A percentile compares a stretch with the other conserved stretches of the same genome.
Evolutionary conservation across 1,140 invertebrate species (phyloP).

Genomic region (Pinna nobilis): DNA sequence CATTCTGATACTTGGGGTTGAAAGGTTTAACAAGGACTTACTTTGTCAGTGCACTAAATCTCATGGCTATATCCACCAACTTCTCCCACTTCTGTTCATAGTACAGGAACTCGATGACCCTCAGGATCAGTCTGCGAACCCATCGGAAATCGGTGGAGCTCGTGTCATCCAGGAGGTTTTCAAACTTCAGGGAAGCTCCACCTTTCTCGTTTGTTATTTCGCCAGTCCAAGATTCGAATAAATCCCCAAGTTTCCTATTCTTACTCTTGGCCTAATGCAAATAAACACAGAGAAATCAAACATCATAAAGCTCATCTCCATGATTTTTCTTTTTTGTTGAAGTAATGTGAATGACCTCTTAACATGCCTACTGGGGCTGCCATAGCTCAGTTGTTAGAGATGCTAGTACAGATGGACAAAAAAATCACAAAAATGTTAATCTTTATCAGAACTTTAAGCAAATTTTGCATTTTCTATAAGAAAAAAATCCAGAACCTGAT

Average conservation of each 20-base stretch:
- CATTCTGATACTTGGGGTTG: too few relatives aligned
- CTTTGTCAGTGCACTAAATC: slow-evolving; percentile 73
- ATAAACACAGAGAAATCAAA: neutral
- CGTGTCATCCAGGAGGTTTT: slow-evolving; percentile 68
- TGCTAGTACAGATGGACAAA: too few relatives aligned
- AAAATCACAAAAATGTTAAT: too few relatives aligned
- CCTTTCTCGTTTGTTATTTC: slow-evolving; percentile 64
- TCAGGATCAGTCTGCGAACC: slow-evolving; percentile 63
- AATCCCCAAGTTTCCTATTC: slow-evolving; percentile 49
- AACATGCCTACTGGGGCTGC: too few relatives aligned
- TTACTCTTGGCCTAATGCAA: slow-evolving; percentile 63
- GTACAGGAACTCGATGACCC: slow-evolving; percentile 69
- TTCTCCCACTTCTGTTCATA: slow-evolving; percentile 73
- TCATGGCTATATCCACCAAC: slow-evolving; percentile 69
- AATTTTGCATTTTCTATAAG: too few relatives aligned
- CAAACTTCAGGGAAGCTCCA: slow-evolving; percentile 71
- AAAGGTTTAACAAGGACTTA: too few relatives aligned
- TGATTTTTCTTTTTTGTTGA: too few relatives aligned
- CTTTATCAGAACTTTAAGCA: too few relatives aligned
- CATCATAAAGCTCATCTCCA: too few relatives aligned
- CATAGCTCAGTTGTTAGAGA: too few relatives aligned
- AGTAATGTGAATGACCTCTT: too few relatives aligned
- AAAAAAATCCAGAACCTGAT: too few relatives aligned
- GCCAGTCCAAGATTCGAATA: slow-evolving; percentile 69
- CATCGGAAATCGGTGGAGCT: slow-evolving; percentile 67